Evolutionary conservation across 2,113 vertebrate genomes (phyloP).

Genomic region (Mustela nigripes): DNA sequence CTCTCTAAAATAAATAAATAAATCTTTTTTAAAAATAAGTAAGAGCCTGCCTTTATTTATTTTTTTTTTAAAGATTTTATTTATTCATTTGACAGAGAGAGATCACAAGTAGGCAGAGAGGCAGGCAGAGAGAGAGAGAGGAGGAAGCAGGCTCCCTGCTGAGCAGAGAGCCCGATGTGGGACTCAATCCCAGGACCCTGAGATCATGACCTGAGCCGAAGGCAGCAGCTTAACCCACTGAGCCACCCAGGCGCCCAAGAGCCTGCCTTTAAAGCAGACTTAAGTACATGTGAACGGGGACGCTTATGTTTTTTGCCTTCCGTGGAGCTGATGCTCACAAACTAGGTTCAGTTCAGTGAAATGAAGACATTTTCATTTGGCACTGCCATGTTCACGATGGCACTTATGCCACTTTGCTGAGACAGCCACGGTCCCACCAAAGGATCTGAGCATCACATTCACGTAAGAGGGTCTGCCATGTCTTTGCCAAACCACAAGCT

Average conservation of each 20-base stretch:
- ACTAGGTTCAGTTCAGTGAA: not conserved
- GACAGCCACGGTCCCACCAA: not conserved
- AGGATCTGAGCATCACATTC: not conserved
- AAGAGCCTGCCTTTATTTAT: not conserved
- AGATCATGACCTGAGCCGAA: no score
- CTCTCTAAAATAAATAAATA: not conserved
- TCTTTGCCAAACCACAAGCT: not conserved
- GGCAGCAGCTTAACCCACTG: no score
- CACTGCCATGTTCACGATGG: accelerated
- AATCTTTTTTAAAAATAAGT: not conserved
- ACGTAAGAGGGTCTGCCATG: not conserved
- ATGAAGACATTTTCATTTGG: not conserved
- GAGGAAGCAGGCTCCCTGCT: no score
- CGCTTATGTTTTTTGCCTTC: not conserved
- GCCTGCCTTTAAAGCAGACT: not conserved
- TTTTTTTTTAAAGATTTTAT: no score
- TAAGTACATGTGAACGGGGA: not conserved
- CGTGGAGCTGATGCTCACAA: not conserved
- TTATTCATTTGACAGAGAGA: no score
- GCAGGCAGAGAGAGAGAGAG: no score
- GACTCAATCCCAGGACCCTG: no score
- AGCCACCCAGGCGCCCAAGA: not conserved
- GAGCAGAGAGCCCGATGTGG: no score
- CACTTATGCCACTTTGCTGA: not conserved
- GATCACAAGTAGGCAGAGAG: no score